A percentile compares a stretch with the other conserved stretches of the same genome.
Conservation (phyloP, 2,888 invertebrate species). For the Osmoderma eremita region DNA sequence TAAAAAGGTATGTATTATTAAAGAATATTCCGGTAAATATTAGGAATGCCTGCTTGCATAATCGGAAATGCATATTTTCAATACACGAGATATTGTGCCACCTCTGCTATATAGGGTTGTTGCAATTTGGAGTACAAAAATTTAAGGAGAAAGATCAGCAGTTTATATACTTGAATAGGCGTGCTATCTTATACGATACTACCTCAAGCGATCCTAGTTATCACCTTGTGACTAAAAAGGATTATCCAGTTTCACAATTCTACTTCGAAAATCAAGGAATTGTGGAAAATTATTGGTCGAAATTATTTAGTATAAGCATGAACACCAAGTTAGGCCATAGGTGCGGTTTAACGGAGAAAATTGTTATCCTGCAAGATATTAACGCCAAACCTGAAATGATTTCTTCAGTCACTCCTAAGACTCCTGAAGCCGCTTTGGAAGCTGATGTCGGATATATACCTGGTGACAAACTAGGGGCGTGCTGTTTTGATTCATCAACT, state of each 20-base stretch:
- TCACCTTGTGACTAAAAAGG: constrained; percentile 67
- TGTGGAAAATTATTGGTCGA: constrained; percentile 75
- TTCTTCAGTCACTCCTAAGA: constrained; percentile 61
- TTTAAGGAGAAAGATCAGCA: constrained; percentile 76
- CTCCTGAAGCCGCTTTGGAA: constrained; percentile 62
- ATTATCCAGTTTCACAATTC: constrained; percentile 69
- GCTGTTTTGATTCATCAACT: constrained; percentile 76
- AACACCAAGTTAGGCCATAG: constrained; percentile 71
- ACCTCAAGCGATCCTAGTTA: constrained; percentile 71
- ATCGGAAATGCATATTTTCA: constrained; percentile 69
- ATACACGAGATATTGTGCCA: constrained; percentile 68
- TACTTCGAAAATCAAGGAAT: constrained; percentile 66
- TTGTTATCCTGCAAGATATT: constrained; percentile 64
- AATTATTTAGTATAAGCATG: constrained; percentile 74
- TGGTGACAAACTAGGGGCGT: constrained; percentile 78
- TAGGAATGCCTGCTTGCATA: constrained; percentile 65
- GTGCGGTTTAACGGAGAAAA: constrained; percentile 54
- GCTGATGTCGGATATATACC: constrained; percentile 72
- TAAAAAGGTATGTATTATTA: constrained; percentile 72
- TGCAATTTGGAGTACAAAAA: constrained; percentile 74
- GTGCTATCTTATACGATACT: constrained; percentile 68
- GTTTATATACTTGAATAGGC: constrained; percentile 75
- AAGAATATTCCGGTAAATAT: constrained; percentile 69
- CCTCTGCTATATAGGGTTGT: constrained; percentile 74
- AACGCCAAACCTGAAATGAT: constrained; percentile 65